Percentiles rank a stretch among this genome's conserved stretches.
phyloP scores from a whole-genome alignment of 2,888 invertebrate genomes.

The Anthoptus insignis region DNA sequence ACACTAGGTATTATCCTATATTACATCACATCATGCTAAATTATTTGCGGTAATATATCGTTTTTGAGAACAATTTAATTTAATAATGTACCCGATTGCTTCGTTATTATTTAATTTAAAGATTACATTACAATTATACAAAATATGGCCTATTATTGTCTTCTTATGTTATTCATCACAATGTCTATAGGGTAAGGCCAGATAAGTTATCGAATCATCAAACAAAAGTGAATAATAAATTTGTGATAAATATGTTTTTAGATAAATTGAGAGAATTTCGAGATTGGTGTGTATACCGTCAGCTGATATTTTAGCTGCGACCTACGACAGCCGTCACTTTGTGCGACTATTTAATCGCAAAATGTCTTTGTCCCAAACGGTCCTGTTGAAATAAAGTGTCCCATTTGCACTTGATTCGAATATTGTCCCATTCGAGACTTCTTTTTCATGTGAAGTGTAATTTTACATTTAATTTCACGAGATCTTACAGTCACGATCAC shows the following conservation, averaged over 20 bases:
- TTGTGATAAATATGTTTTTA: slow-evolving; percentile 49
- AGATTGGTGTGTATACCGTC: slow-evolving; percentile 52
- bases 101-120: slow-evolving; percentile 31
- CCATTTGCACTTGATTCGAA: too few species aligned
- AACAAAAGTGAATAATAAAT: slow-evolving; percentile 49
- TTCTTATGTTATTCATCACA: slow-evolving; percentile 44
- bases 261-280: slow-evolving; percentile 50
- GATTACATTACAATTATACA: slow-evolving; percentile 14
- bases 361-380: too few species aligned
- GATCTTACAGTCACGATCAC: too few species aligned
- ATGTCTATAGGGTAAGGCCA: slow-evolving; percentile 39
- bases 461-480: too few species aligned
- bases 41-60: slow-evolving; percentile 47
- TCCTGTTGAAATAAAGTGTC: too few species aligned
- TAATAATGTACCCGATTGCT: slow-evolving; percentile 45
- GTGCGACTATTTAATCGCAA: too few species aligned
- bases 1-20: background rate
- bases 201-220: slow-evolving; percentile 48
- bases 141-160: slow-evolving; percentile 45
- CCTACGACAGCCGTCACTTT: too few species aligned
- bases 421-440: too few species aligned
- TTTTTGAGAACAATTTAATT: slow-evolving; percentile 38
- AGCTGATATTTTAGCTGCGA: slow-evolving; percentile 42
- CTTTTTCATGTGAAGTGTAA: too few species aligned
- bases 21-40: slow-evolving; percentile 34